Conservation (phyloP, 2,797 vertebrate species). For the Protosalanx chinensis region DNA sequence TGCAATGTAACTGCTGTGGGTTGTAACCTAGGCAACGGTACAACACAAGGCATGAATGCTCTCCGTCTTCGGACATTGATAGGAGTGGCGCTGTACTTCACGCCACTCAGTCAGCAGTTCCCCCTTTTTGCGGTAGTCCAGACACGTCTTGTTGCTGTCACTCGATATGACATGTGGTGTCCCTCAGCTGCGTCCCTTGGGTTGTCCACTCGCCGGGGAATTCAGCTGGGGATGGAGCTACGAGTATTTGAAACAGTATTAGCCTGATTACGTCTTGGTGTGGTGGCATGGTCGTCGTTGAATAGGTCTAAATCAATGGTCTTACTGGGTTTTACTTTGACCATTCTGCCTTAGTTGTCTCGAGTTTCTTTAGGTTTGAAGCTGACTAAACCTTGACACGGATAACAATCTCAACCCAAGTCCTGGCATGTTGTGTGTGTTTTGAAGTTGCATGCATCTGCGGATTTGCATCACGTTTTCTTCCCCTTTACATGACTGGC, state of each 20-base stretch:
- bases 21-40: conserved; percentile 19
- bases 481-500: conserved; percentile 9
- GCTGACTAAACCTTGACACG: not conserved
- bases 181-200: too few species aligned
- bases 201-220: too few species aligned
- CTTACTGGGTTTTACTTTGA: not conserved
- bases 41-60: conserved; percentile 2
- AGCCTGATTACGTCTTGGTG: too few species aligned
- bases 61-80: not conserved
- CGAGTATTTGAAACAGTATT: not conserved
- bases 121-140: too few species aligned
- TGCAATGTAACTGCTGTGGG: conserved; percentile 2
- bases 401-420: not conserved
- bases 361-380: not conserved
- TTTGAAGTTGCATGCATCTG: conserved; percentile 3
- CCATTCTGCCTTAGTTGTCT: not conserved
- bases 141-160: not conserved
- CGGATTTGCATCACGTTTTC: conserved; percentile 13
- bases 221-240: too few species aligned
- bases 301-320: not conserved
- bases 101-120: too few species aligned
- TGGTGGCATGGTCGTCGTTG: not conserved
- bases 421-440: conserved; percentile 1
- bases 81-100: not conserved
- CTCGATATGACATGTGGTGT: too few species aligned